Percentiles rank a stretch among this genome's conserved stretches.
These are phyloP conservation scores for Drosophila bunnanda DNA, from an alignment of 2,888 invertebrate species.

Conservation along the genomic window DNA sequence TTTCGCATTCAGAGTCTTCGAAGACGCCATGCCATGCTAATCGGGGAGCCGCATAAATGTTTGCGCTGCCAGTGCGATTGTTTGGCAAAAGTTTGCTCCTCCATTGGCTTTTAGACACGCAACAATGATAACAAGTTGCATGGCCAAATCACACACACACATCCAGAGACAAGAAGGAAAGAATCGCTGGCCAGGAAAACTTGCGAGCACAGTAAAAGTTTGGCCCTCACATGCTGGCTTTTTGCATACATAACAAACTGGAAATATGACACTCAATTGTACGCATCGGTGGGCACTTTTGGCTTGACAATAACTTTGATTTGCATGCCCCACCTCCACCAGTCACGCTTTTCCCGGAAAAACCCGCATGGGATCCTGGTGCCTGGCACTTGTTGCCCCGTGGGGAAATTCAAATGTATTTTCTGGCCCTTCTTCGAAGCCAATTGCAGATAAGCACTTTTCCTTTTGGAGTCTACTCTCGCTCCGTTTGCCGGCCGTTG, in stretches of 20 bases:
- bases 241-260: constrained; percentile 69
- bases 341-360: not conserved
- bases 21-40: constrained; percentile 58
- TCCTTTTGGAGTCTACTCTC: constrained; percentile 39
- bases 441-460: constrained; percentile 77
- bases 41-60: constrained; percentile 68
- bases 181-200: constrained; percentile 51
- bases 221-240: constrained; percentile 53
- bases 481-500: constrained; percentile 34
- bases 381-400: constrained; percentile 71
- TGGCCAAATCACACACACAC: constrained; percentile 37
- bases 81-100: constrained; percentile 68
- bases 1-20: constrained; percentile 14
- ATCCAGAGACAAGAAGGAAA: constrained; percentile 18
- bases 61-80: constrained; percentile 50
- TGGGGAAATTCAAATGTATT: constrained; percentile 74
- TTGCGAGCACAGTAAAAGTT: constrained; percentile 57
- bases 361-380: constrained; percentile 45
- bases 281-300: constrained; percentile 77
- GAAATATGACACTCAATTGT: constrained; percentile 80
- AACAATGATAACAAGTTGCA: constrained; percentile 77
- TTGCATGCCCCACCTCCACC: constrained; percentile 59
- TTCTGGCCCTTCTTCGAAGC: constrained; percentile 69
- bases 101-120: constrained; percentile 77
- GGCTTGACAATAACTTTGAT: constrained; percentile 78